Evolutionary conservation across 2,113 vertebrate species (phyloP).

Genomic region (Myrmecophaga tridactyla): DNA sequence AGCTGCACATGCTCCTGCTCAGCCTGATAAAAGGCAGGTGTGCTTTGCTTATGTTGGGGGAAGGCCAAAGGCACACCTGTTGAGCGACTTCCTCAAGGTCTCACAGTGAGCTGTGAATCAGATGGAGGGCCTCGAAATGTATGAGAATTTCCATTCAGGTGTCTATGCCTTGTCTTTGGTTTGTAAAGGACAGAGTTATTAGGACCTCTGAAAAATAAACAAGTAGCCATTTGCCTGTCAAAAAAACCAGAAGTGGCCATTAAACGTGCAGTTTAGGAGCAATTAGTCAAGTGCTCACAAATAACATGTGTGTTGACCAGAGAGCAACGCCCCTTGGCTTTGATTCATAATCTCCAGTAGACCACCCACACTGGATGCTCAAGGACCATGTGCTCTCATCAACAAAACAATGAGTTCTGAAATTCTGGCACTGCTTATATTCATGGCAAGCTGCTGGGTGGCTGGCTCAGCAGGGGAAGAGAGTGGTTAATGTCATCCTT

Average conservation of each 20-base stretch:
- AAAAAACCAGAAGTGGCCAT: background rate
- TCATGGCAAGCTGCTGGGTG: conserved; percentile 45
- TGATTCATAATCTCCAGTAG: conserved; percentile 39
- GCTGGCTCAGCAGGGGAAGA: conserved; percentile 34
- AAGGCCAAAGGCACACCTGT: background rate
- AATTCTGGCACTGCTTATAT: conserved; percentile 44
- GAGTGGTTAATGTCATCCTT: conserved; percentile 47
- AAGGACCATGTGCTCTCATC: conserved; percentile 37
- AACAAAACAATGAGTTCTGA: conserved; percentile 46
- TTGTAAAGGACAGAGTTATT: conserved; percentile 50
- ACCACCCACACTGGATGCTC: conserved; percentile 54
- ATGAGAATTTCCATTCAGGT: background rate
- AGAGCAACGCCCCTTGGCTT: conserved; percentile 40
- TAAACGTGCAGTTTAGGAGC: background rate
- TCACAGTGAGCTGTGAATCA: background rate
- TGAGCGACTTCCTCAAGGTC: background rate
- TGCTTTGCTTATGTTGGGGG: conserved; percentile 8
- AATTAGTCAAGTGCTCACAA: conserved; percentile 49
- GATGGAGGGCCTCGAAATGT: background rate
- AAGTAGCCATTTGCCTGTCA: conserved; percentile 60
- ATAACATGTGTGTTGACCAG: background rate
- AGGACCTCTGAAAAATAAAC: conserved; percentile 52
- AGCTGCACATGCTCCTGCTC: conserved; percentile 40
- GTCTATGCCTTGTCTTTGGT: background rate
- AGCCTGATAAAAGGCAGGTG: conserved; percentile 56